Conservation (phyloP, 1,140 invertebrate genomes). For the Drosophila cardini region DNA sequence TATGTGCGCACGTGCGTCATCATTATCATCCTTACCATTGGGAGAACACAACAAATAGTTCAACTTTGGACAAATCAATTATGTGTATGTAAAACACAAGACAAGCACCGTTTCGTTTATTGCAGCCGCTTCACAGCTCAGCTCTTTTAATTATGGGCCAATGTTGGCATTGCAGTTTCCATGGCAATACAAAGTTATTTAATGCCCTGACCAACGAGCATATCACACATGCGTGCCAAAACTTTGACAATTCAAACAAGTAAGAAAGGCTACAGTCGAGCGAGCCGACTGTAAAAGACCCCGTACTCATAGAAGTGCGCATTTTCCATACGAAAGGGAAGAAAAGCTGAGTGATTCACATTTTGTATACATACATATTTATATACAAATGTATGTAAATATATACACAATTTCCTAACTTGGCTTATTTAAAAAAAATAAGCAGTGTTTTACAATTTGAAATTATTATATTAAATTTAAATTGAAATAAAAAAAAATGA, state of each 20-base stretch:
- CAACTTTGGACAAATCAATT: conserved; percentile 71
- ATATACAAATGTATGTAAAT: too few species aligned
- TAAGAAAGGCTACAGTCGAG: too few species aligned
- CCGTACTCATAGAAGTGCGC: too few species aligned
- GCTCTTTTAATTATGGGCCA: conserved; percentile 62
- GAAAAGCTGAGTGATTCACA: too few species aligned
- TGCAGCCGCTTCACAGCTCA: conserved; percentile 8
- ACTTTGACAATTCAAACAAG: conserved; percentile 28
- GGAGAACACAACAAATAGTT: conserved; percentile 37
- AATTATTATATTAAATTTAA: too few species aligned
- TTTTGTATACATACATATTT: too few species aligned
- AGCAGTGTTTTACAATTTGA: too few species aligned
- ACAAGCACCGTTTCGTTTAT: conserved; percentile 15
- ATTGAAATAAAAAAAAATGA: too few species aligned
- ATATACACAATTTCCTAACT: too few species aligned
- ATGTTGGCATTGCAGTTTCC: conserved; percentile 67
- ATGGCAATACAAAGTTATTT: conserved; percentile 75
- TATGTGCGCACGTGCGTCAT: conserved; percentile 61
- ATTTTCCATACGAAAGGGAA: too few species aligned
- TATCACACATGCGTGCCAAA: conserved; percentile 48
- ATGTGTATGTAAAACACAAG: conserved; percentile 36
- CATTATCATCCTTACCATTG: conserved; percentile 35
- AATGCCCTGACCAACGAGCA: conserved; percentile 63
- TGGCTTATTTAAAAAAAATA: too few species aligned
- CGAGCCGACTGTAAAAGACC: too few species aligned